Base-by-base conservation (phyloP, 2,797 vertebrate species). In the Melanotaenia nigrans region DNA sequence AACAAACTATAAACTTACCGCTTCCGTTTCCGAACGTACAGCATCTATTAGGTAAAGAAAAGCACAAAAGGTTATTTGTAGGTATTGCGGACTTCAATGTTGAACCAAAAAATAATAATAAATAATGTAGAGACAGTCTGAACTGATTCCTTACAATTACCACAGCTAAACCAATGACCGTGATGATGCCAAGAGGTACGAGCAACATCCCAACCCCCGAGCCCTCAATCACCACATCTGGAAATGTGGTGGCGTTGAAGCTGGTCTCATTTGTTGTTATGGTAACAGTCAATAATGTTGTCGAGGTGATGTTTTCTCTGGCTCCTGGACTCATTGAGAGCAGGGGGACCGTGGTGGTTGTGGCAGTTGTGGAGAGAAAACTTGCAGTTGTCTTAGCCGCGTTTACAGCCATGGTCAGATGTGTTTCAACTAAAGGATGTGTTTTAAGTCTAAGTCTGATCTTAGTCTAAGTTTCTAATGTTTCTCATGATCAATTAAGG, bases 21-120 rank as follows among this genome's bases (percentile, higher is more conserved):
- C 91, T 97, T 99, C 79, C 95, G 94, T 93, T 99, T 99, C 88
- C 97, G 96, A 92, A 99, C 96, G 79, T 99, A 99, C 83, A 99
- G 94, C 93, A 98, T 96, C 98, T 99, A 83, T 14, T 56, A 88
- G 79, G 66, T 78, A 42, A 40, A 59, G 35, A 73, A 16, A 69
- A 60, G 61, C 4, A 62, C 62, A 25, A 30, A 22, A 25, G 24
- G 18, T 45, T 30, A n/a, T 40, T 10, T 13, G 22, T 2, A 25
- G 18, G 28, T 22, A 61, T 20, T 40, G 9, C 18, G 11, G 4
- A 18, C 20, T 58, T 47, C 47, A 66, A 16, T 24, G 5, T 36
- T 61, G 1, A 40, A 32, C 42, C 24, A 49, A 61, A 47, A 60
- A 28, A 3, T 1, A 14, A 14, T 40, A 3, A 40, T 30, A 5